Evolutionary conservation across 2,888 invertebrate species (phyloP).

Genomic region (Cacoxenus indagator): DNA sequence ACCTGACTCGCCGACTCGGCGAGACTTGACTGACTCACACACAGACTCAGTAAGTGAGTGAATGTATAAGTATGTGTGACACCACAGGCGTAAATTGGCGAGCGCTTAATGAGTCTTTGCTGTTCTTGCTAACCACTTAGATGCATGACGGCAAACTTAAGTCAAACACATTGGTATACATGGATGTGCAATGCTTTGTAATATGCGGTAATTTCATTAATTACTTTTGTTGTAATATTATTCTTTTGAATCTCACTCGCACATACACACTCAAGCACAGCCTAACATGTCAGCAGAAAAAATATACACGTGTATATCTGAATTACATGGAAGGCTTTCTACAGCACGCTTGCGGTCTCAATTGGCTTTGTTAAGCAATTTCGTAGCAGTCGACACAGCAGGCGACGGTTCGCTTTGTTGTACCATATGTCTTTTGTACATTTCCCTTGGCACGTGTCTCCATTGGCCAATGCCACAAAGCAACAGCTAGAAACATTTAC

Average conservation of each 20-base stretch:
- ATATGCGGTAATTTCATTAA: conserved; percentile 20
- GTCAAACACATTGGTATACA: not conserved
- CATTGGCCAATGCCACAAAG: too few relatives aligned
- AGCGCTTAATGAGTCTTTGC: conserved; percentile 19
- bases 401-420: too few relatives aligned
- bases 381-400: not conserved
- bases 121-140: conserved; percentile 7
- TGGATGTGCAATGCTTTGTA: not conserved
- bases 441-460: not conserved
- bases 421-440: too few relatives aligned
- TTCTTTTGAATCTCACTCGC: not conserved
- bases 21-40: not conserved
- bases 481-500: too few relatives aligned
- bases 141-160: not conserved
- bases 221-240: conserved; percentile 17
- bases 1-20: not conserved
- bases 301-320: not conserved
- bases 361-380: conserved; percentile 5
- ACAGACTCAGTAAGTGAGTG: too few relatives aligned
- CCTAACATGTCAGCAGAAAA: too few relatives aligned
- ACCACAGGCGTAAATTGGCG: not conserved
- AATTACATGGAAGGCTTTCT: not conserved
- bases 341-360: conserved; percentile 1
- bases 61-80: too few relatives aligned
- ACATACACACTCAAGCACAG: not conserved